Evolutionary conservation across 1,140 invertebrate species (phyloP).

Genomic region (Tribolium castaneum): DNA sequence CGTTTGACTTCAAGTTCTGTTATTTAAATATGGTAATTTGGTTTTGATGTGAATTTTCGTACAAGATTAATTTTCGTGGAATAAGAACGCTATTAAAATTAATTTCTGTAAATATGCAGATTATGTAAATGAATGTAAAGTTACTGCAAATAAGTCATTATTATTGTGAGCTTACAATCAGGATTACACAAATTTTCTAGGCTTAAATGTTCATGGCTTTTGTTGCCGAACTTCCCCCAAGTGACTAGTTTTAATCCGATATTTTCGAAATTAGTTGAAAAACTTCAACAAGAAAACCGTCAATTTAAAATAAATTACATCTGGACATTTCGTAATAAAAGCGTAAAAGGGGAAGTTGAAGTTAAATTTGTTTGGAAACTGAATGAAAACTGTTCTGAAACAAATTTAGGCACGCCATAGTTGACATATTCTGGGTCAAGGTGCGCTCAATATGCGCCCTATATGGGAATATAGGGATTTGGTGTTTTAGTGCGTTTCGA

Average conservation of each 20-base stretch:
- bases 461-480: too few relatives aligned
- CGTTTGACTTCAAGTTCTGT: background rate
- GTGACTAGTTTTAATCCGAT: background rate
- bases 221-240: background rate
- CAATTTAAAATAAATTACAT: constrained; percentile 33
- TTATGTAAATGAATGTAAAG: constrained; percentile 23
- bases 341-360: constrained; percentile 11
- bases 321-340: constrained; percentile 25
- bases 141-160: constrained; percentile 2
- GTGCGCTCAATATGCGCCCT: constrained; percentile 16
- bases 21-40: constrained; percentile 6
- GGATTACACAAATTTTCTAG: background rate
- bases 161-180: background rate
- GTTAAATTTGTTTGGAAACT: constrained; percentile 30
- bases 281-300: constrained; percentile 10
- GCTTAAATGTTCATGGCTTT: background rate
- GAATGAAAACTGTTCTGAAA: constrained; percentile 23
- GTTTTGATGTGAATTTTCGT: background rate
- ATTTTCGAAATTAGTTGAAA: background rate
- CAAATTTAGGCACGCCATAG: constrained; percentile 22
- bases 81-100: constrained; percentile 24
- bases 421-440: constrained; percentile 4
- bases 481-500: background rate
- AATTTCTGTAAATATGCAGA: constrained; percentile 25
- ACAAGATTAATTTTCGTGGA: background rate